Evolutionary conservation across 2,888 invertebrate species (phyloP), one percentile per base, ranked within the genome.

Genomic region (Diabrotica balteata): DNA sequence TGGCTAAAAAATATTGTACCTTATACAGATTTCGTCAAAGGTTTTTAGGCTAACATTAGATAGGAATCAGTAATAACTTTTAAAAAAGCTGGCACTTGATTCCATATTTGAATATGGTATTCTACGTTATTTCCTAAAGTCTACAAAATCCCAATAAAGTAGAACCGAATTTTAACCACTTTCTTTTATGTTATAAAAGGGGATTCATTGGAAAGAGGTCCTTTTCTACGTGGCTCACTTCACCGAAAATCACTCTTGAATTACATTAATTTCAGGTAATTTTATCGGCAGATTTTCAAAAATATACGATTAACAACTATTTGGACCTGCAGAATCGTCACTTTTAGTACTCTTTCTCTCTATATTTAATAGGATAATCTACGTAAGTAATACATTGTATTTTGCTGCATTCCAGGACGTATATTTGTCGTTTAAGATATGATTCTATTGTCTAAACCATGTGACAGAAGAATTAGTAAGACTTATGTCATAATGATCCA

Each of bases 291-390:
- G 82, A 81, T 81, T 79, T 78, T 80, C 58, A 67, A 81, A 82
- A 83, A 82, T 83, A 83, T 82, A 80, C 80, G 79, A 81, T 82
- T 83, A 84, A 84, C 83, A 83, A 84, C 84, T 84, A 82, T 80
- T 74, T 80, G 79, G 80, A 77, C 68, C 71, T 70, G 70, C 64
- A 58, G 76, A 67, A 54, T 8, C 32, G 43, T 42, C 42, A 65
- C 50, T 65, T 55, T 32, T 32, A 32, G 32, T 32, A 32, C 32
- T 32, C 32, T 32, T 32, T 32, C 7, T 32, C 32, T 32, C 4
- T 2, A 4, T 32, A 32, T 32, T 32, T 32, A 32, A 32, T 5
- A 32, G 32, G 32, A 32, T 32, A 32, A 32, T 32, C 32, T 32
- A 32, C 32, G 32, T 32, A 32, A 32, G 2, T 32, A 32, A 32